Conservation (phyloP, 2,113 vertebrate genomes). For the Baryphthengus martii region DNA sequence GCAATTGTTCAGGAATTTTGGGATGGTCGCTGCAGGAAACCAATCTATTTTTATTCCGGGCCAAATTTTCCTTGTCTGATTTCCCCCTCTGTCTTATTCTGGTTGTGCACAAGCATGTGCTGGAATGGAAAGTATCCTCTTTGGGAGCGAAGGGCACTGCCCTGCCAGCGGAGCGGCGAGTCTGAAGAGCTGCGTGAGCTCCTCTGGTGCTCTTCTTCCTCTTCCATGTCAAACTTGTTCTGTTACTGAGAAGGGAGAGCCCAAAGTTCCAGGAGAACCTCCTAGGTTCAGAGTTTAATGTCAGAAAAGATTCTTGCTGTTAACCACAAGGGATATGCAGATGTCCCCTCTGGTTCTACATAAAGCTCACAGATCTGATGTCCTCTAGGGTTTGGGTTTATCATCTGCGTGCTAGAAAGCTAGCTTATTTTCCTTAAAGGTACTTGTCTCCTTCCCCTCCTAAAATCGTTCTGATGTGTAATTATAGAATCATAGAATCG, state of each 20-base stretch:
- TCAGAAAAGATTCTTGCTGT: background rate
- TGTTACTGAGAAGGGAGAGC: background rate
- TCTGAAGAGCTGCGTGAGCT: background rate
- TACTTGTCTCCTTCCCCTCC: background rate
- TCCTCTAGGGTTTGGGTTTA: background rate
- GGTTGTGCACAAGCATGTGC: background rate
- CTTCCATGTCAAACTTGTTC: background rate
- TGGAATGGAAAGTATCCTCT: background rate
- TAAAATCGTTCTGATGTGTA: rapidly evolving
- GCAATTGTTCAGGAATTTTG: constrained; percentile 35
- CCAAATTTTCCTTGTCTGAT: background rate
- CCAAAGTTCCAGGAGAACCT: background rate
- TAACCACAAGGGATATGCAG: background rate
- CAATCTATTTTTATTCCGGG: constrained; percentile 10
- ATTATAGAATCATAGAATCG: too few species aligned
- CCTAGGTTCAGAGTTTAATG: background rate
- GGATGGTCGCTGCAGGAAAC: constrained; percentile 13
- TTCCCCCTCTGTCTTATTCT: background rate
- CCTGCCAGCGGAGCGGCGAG: background rate
- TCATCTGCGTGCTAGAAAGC: background rate
- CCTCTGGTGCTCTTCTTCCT: background rate
- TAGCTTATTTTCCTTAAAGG: background rate
- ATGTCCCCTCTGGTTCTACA: background rate
- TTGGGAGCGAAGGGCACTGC: background rate
- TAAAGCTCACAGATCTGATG: background rate